A percentile compares a stretch with the other conserved stretches of the same genome.
These are phyloP conservation scores for Parnassius mnemosyne DNA, from an alignment of 2,888 invertebrate genomes.

Conservation along the genomic window DNA sequence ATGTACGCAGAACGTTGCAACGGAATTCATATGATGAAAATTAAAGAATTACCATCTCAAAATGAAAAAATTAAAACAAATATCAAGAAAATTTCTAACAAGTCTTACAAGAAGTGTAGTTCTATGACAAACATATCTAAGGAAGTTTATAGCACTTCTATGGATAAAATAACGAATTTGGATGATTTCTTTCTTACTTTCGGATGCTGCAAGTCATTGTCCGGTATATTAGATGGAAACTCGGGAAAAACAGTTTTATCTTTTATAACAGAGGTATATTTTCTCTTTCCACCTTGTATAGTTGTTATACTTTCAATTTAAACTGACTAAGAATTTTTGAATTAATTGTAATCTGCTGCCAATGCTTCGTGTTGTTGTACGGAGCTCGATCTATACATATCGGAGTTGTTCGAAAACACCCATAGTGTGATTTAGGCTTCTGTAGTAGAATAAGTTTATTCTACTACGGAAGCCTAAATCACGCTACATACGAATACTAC, in stretches of 20 bases:
- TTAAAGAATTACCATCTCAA: not conserved
- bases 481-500: too few relatives aligned
- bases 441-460: too few relatives aligned
- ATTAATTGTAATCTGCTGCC: too few relatives aligned
- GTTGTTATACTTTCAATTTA: too few relatives aligned
- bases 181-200: constrained; percentile 63
- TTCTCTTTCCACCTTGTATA: not conserved
- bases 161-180: constrained; percentile 54
- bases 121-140: constrained; percentile 48
- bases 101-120: constrained; percentile 60
- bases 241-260: constrained; percentile 51
- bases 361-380: too few relatives aligned
- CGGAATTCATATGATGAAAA: not conserved
- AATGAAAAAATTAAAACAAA: constrained; percentile 1
- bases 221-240: constrained; percentile 51
- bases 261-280: constrained; percentile 51
- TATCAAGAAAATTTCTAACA: constrained; percentile 39
- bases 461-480: too few relatives aligned
- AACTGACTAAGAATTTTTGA: too few relatives aligned
- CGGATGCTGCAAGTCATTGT: constrained; percentile 50
- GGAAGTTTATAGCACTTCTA: constrained; percentile 40
- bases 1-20: not conserved
- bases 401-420: too few relatives aligned
- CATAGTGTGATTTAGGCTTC: too few relatives aligned
- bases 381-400: too few relatives aligned